A percentile compares a stretch with the other conserved stretches of the same genome.
These are phyloP conservation scores for Pseudococcus viburni DNA, from an alignment of 2,888 invertebrate genomes.

Conservation along the genomic window DNA sequence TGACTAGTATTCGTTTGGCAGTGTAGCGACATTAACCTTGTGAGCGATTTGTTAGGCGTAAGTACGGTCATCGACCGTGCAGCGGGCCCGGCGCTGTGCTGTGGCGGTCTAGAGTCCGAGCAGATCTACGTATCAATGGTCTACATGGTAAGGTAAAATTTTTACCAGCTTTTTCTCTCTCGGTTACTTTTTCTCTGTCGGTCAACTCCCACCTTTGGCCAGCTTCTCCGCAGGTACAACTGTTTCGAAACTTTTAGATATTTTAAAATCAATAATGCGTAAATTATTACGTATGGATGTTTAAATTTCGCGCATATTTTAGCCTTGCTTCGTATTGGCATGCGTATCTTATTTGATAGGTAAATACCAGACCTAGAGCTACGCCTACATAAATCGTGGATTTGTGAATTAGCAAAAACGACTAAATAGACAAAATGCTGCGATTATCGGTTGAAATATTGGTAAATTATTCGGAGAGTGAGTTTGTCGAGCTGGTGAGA, in stretches of 20 bases:
- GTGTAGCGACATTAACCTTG: slow-evolving; percentile 65
- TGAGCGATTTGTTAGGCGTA: slow-evolving; percentile 58
- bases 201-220: too few relatives aligned
- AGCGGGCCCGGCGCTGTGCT: not conserved
- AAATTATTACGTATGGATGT: slow-evolving; percentile 26
- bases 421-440: not conserved
- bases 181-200: not conserved
- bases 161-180: slow-evolving; percentile 32
- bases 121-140: not conserved
- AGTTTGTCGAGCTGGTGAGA: not conserved
- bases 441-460: not conserved
- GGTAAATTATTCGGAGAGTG: not conserved
- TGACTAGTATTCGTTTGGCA: slow-evolving; percentile 56
- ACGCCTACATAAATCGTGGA: not conserved
- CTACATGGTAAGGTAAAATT: not conserved
- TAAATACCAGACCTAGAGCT: not conserved
- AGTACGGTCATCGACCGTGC: slow-evolving; percentile 61
- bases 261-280: slow-evolving; percentile 31
- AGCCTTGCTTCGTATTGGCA: not conserved
- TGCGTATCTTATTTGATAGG: not conserved
- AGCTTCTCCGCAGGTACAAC: too few relatives aligned
- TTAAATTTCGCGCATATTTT: slow-evolving; percentile 21
- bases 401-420: not conserved
- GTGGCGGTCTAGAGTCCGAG: not conserved
- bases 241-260: slow-evolving; percentile 14